Base-by-base conservation (phyloP, 2,888 invertebrate genomes). In the Nomada fabriciana region DNA sequence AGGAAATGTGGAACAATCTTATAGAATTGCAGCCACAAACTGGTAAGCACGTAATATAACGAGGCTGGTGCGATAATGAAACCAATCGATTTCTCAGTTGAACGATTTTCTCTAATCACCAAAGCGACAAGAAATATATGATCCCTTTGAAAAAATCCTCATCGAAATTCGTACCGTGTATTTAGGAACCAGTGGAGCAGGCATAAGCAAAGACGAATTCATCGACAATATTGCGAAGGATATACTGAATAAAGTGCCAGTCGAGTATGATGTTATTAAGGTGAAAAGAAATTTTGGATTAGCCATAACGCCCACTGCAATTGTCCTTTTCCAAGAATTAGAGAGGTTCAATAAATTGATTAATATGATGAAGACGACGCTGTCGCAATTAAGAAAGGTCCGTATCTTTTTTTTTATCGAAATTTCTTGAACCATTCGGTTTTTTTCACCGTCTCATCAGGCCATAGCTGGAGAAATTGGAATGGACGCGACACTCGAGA, bases 401-500 rank as follows among this genome's bases (percentile, higher is more conserved):
- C 47, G 7, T 5, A 9, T 52, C 9, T 0, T 2, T n/a, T 47
- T 1, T n/a, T 10, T 11, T 4, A 50, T 52, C 15, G 10, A 15
- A 25, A 52, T 42, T 1, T 29, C 5, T 13, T 25, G 29, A 5
- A 20, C 2, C n/a, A n/a, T 20, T 61, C 2, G 20, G 0, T n/a
- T 23, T 13, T 13, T 29, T 25, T 23, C 50, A 18, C 25, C 25
- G 29, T 23, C 42, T 36, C 47, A 29, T 59, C 90, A 96, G 95
- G 98, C 98, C 0, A 94, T 98, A 76, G 97, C 97, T 4, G 98
- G 98, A 50, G 98, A 98, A 94, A 98, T 98, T 87, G 98, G 98
- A 67, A 98, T 98, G 98, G 98, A 98, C 93, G 95, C 95, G 25
- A 95, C 96, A 60, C 94, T 98, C 80, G 98, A 98, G 94, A 97